Evolutionary conservation across 2,797 vertebrate species (phyloP).

Genomic region (Serranus cabrilla): DNA sequence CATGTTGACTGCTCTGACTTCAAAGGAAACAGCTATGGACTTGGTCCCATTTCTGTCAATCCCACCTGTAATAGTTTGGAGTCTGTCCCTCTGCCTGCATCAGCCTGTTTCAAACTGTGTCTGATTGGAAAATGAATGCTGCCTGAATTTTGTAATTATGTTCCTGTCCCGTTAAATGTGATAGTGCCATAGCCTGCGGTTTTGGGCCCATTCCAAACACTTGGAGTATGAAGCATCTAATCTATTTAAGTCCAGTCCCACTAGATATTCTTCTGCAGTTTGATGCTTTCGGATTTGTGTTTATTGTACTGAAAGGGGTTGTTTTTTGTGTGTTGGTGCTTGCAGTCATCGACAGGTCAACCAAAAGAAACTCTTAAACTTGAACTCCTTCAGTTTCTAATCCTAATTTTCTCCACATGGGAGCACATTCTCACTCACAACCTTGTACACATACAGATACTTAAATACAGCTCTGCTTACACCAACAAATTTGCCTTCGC

Average conservation of each 20-base stretch:
- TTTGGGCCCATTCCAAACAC: constrained; percentile 27
- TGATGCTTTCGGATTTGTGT: constrained; percentile 1
- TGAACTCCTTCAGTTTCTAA: constrained; percentile 13
- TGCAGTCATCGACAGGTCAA: constrained; percentile 6
- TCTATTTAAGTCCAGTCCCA: constrained; percentile 14
- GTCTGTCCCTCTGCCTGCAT: constrained; percentile 6
- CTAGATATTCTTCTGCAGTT: neutral
- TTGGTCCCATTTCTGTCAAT: constrained; percentile 3
- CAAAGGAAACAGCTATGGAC: neutral
- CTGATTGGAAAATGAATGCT: constrained; percentile 37
- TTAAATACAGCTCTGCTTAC: constrained; percentile 34
- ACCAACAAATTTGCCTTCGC: constrained; percentile 46
- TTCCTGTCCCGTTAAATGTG: constrained; percentile 6
- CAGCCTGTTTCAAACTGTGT: constrained; percentile 25
- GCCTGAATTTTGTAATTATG: constrained; percentile 24
- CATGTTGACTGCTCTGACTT: neutral
- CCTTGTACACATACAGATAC: constrained; percentile 16
- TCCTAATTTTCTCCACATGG: constrained; percentile 3
- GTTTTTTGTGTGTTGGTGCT: neutral
- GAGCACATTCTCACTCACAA: neutral
- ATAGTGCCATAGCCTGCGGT: constrained; percentile 2
- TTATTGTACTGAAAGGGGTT: neutral
- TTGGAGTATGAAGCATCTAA: neutral
- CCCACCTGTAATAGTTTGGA: constrained; percentile 16
- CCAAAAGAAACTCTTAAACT: constrained; percentile 21